Evolutionary conservation across 2,888 invertebrate genomes (phyloP).

Genomic region (Leptopilina myrica): DNA sequence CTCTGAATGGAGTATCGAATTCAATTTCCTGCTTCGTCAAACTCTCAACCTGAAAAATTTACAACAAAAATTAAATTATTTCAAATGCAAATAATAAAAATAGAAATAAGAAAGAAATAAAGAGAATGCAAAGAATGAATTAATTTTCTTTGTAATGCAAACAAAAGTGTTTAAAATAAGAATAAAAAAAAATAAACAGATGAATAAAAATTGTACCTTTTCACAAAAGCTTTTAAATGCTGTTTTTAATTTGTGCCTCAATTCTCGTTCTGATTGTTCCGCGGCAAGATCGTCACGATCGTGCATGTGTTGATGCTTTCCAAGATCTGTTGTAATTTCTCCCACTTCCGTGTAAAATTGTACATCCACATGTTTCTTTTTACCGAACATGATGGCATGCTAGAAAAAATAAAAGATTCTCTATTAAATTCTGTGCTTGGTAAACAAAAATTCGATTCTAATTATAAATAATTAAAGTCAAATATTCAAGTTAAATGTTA

Average conservation of each 20-base stretch:
- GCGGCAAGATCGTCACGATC: conserved; percentile 99
- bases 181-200: background rate
- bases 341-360: conserved; percentile 99
- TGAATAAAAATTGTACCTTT: conserved; percentile 80
- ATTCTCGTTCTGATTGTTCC: conserved; percentile 98
- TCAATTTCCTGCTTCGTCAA: conserved; percentile 98
- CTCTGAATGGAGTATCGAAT: conserved; percentile 99
- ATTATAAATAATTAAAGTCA: too few species aligned
- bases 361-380: conserved; percentile 99
- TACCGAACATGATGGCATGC: conserved; percentile 99
- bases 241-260: conserved; percentile 96
- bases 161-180: background rate
- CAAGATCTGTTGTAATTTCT: conserved; percentile 99
- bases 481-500: too few species aligned
- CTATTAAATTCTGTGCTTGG: too few species aligned
- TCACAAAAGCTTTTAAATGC: conserved; percentile 99
- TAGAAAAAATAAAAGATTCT: conserved; percentile 65
- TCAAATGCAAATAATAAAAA: too few species aligned
- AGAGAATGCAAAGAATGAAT: too few species aligned
- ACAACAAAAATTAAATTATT: background rate
- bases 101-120: background rate
- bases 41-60: conserved; percentile 82
- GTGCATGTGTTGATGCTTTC: conserved; percentile 99
- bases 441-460: too few species aligned
- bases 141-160: too few species aligned